These are phyloP conservation scores for Sphenodon punctatus DNA, from an alignment of 2,797 vertebrate genomes.

Conservation along the genomic window DNA sequence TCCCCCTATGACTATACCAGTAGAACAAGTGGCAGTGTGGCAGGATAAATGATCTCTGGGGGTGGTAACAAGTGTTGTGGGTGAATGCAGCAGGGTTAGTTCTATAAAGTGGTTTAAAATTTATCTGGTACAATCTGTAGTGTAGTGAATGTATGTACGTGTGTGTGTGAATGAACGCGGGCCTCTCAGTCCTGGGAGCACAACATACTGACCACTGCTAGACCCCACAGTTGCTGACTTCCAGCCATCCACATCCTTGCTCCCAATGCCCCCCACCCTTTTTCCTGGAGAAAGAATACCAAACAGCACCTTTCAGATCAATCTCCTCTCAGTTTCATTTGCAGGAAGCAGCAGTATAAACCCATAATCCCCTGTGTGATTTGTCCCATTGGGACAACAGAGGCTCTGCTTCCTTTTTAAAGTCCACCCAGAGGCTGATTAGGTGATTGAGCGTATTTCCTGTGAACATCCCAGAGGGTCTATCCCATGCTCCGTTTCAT, in stretches of 20 bases:
- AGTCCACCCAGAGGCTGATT: conserved; percentile 34
- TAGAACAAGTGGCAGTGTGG: no score
- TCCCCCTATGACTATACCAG: no score
- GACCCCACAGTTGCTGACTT: conserved; percentile 13
- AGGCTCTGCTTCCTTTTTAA: conserved; percentile 45
- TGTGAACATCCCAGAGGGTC: conserved; percentile 39
- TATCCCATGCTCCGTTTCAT: conserved; percentile 59
- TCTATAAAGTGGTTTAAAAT: no score
- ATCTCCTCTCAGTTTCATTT: conserved; percentile 32
- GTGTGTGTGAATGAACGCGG: no score
- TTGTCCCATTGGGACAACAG: neutral
- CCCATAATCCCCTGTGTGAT: conserved; percentile 9
- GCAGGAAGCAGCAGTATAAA: conserved; percentile 37
- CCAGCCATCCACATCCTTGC: neutral
- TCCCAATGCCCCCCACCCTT: neutral
- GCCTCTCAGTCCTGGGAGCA: no score
- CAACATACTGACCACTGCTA: no score
- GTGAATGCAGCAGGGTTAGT: no score
- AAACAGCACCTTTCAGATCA: conserved; percentile 32
- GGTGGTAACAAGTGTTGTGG: no score
- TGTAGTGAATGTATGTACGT: no score
- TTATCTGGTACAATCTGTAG: no score
- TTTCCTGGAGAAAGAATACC: neutral
- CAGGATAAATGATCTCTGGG: no score
- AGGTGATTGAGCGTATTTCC: conserved; percentile 56